phyloP scores from a whole-genome alignment of 1,140 invertebrate genomes.

The Drosophila pachea region DNA sequence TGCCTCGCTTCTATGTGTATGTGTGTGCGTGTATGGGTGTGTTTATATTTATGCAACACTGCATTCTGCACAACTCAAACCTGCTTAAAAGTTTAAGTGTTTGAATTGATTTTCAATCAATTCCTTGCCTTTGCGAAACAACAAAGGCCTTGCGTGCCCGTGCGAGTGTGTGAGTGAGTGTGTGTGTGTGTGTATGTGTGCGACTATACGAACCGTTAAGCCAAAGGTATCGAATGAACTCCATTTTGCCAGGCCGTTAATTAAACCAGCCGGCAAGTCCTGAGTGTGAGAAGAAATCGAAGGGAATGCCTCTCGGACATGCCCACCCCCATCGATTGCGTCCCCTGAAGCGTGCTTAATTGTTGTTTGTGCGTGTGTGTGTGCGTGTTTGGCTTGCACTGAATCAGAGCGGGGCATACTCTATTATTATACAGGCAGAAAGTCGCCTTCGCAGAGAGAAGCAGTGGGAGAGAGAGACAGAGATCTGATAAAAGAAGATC shows the following conservation, averaged over 20 bases:
- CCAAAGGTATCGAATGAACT: conserved; percentile 29
- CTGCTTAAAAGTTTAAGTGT: conserved; percentile 67
- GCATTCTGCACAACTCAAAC: conserved; percentile 72
- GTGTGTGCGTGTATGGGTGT: conserved; percentile 37
- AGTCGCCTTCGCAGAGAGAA: neutral
- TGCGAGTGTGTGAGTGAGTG: conserved; percentile 19
- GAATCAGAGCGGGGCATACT: neutral
- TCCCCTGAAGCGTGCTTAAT: conserved; percentile 39
- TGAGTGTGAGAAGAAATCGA: neutral
- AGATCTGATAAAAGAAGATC: too few species aligned
- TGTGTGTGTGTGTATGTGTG: neutral
- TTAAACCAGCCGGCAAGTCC: conserved; percentile 11
- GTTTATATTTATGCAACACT: conserved; percentile 70
- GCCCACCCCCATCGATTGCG: conserved; percentile 9
- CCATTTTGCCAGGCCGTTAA: conserved; percentile 36
- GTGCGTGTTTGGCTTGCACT: conserved; percentile 10
- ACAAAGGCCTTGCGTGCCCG: neutral
- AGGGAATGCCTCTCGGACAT: neutral
- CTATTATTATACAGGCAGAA: too few species aligned
- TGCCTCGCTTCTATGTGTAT: conserved; percentile 16
- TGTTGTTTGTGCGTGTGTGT: conserved; percentile 29
- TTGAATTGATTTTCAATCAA: conserved; percentile 72
- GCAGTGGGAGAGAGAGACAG: neutral
- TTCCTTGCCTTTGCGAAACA: conserved; percentile 22
- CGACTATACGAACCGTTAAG: conserved; percentile 20